Evolutionary conservation across 2,113 vertebrate species (phyloP).

Genomic region (Actenoides hombroni): DNA sequence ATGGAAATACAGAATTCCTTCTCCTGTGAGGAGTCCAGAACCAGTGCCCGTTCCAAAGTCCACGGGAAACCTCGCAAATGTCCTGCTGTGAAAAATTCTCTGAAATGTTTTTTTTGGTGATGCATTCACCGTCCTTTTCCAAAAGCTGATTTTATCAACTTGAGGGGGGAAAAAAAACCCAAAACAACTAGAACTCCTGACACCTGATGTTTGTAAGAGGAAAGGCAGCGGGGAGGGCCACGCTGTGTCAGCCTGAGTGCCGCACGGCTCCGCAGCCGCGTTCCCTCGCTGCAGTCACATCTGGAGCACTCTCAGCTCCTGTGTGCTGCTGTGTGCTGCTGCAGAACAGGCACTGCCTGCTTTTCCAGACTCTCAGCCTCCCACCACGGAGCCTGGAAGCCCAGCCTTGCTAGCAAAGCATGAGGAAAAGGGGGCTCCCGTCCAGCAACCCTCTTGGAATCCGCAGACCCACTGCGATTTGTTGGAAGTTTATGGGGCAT

Average conservation of each 20-base stretch:
- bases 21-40: neutral
- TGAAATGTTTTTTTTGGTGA: neutral
- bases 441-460: neutral
- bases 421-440: neutral
- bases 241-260: neutral
- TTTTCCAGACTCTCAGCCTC: neutral
- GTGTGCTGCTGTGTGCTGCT: neutral
- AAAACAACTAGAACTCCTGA: neutral
- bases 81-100: neutral
- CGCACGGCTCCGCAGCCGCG: neutral
- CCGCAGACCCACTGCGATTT: fast-evolving
- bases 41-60: neutral
- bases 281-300: neutral
- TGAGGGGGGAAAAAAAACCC: neutral
- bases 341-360: neutral
- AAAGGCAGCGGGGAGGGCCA: neutral
- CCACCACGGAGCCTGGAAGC: neutral
- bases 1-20: neutral
- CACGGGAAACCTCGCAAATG: neutral
- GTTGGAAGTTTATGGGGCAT: neutral
- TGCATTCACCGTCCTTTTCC: neutral
- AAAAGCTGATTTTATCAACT: neutral
- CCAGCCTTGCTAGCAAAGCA: neutral
- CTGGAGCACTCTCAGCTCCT: neutral
- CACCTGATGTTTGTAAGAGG: neutral